These are phyloP conservation scores for Triops cancriformis DNA, from an alignment of 1,140 invertebrate species.

Conservation along the genomic window DNA sequence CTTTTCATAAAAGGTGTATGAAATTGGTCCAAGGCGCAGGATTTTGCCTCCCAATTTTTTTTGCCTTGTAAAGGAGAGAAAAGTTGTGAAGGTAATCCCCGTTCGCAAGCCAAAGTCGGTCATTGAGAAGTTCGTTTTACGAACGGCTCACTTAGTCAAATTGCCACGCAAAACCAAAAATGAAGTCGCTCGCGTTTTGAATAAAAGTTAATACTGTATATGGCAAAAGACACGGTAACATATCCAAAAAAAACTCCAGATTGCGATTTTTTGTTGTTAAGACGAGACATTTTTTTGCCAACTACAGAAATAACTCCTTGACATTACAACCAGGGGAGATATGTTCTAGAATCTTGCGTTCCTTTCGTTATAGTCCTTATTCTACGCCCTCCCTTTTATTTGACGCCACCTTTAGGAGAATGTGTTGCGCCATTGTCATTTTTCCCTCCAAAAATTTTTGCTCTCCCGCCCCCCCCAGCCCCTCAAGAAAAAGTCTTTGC, in stretches of 20 bases:
- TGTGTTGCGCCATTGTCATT: too few relatives aligned
- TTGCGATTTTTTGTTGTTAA: background rate
- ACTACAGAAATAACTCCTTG: background rate
- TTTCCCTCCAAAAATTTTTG: too few relatives aligned
- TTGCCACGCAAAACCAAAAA: conserved; percentile 13
- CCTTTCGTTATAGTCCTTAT: background rate
- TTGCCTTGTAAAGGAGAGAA: background rate
- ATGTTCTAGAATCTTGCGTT: background rate
- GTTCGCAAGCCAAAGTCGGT: background rate
- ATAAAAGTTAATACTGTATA: background rate
- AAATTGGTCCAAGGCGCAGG: background rate
- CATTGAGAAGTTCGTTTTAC: background rate
- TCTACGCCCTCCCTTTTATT: background rate
- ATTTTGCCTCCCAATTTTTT: background rate
- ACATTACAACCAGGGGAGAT: background rate
- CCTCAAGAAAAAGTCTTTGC: background rate
- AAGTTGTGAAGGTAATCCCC: background rate
- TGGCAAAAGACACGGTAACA: background rate
- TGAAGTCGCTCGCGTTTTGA: background rate
- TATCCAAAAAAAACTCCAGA: background rate
- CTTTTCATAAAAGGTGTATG: too few relatives aligned
- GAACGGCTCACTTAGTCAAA: background rate
- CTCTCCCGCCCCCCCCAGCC: too few relatives aligned
- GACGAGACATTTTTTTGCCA: background rate
- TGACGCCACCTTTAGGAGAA: too few relatives aligned